phyloP scores from a whole-genome alignment of 2,888 invertebrate genomes.

The Neocrepidodera transversa region DNA sequence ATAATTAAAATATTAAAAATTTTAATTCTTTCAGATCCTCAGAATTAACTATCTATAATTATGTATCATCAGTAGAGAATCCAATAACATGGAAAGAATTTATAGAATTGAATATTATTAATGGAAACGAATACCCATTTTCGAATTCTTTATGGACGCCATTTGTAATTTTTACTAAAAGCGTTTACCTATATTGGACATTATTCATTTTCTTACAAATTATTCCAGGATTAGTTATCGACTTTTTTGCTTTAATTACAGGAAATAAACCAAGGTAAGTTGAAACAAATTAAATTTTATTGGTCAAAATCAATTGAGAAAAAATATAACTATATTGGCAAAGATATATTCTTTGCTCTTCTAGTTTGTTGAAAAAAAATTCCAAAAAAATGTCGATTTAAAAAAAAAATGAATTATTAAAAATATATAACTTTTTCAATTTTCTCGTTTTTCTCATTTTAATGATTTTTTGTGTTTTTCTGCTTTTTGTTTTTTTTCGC shows the following conservation, averaged over 20 bases:
- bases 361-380: too few species aligned
- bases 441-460: too few species aligned
- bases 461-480: too few species aligned
- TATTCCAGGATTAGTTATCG: slow-evolving; percentile 68
- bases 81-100: slow-evolving; percentile 82
- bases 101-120: slow-evolving; percentile 61
- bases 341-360: too few species aligned
- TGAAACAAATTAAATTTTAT: too few species aligned
- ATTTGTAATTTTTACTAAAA: slow-evolving; percentile 42
- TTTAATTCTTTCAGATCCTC: slow-evolving; percentile 12
- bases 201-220: slow-evolving; percentile 67
- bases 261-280: slow-evolving; percentile 57
- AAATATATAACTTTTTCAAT: too few species aligned
- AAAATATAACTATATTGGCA: too few species aligned
- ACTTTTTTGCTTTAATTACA: slow-evolving; percentile 61
- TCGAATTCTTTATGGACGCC: slow-evolving; percentile 64
- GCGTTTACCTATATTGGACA: slow-evolving; percentile 57
- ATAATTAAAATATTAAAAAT: background rate
- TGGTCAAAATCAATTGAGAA: too few species aligned
- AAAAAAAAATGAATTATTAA: too few species aligned
- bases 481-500: too few species aligned
- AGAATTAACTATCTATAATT: slow-evolving; percentile 76
- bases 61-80: slow-evolving; percentile 81
- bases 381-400: too few species aligned
- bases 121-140: slow-evolving; percentile 64